Base-by-base conservation (phyloP, 2,888 invertebrate species). In the Cephus spinipes region DNA sequence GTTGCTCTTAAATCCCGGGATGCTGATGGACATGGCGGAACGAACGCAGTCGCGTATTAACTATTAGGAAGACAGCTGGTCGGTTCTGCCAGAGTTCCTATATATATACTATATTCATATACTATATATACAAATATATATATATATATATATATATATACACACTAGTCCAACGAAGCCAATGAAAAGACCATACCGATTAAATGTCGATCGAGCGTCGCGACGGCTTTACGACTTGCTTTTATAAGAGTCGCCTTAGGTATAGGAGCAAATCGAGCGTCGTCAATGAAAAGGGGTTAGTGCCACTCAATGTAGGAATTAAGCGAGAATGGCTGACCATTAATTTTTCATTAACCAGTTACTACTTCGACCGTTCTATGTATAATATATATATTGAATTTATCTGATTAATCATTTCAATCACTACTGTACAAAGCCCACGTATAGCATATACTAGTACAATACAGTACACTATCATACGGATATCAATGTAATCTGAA, bases 1-100 rank as follows among this genome's bases (percentile, higher is more conserved):
- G 78, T 83, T 77, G 80, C 80, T 73, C 79, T 82, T 77, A 78
- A 80, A 75, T 81, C 77, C 78, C 76, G 80, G 80, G 78, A 80
- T 77, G 77, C 74, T 79, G 83, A 82, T 81, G 80, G 80, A 82
- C 81, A 77, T 82, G 75, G 79, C 81, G 83, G 79, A 85, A 82
- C 84, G 83, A 82, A 82, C 82, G 23, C 23, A 55, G 55, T 23
- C 55, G 76, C 77, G 76, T 79, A 80, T 81, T 81, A 78, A 81
- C 75, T 33, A 33, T 71, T 33, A 71, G 32, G 12, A 33, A 12
- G 71, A 71, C 71, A 71, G 55, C 55, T 55, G 55, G 55, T 55
- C 9, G 55, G 55, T 55, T 55, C 55, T 55, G 55, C 55, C 55
- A 55, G 55, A 23, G 55, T 23, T 55, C 1, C 55, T 23, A 23